phyloP scores from a whole-genome alignment of 2,113 vertebrate genomes.

The Passer domesticus region DNA sequence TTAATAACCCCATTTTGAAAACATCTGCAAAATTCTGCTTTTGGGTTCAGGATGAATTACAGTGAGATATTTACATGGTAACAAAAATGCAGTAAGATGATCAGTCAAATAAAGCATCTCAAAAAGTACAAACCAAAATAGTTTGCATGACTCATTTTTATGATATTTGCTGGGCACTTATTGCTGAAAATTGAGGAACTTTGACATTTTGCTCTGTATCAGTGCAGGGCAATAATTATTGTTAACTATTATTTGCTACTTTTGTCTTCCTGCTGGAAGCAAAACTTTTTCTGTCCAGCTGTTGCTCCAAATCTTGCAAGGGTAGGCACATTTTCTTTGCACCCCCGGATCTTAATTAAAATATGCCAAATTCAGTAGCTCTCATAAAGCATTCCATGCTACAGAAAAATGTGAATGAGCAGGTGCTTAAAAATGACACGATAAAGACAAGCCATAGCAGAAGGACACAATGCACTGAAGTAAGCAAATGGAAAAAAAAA shows the following conservation, averaged over 20 bases:
- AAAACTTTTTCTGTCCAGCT: not conserved
- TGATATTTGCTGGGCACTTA: not conserved
- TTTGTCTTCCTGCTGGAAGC: not conserved
- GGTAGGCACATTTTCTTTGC: not conserved
- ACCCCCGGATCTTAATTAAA: not conserved
- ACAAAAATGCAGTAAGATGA: conserved; percentile 3
- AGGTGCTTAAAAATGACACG: not conserved
- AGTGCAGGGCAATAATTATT: not conserved
- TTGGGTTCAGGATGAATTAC: not conserved
- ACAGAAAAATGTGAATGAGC: not conserved
- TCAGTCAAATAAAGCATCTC: not conserved
- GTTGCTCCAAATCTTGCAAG: not conserved
- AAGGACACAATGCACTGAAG: conserved; percentile 43
- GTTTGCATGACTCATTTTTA: not conserved
- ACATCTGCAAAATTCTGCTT: not conserved
- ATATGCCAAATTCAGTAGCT: not conserved
- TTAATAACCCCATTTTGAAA: not conserved
- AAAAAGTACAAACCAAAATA: not conserved
- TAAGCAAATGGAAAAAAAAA: not conserved
- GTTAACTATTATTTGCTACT: not conserved
- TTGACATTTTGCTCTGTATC: not conserved
- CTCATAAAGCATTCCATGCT: not conserved
- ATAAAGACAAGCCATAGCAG: conserved; percentile 22
- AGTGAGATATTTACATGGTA: not conserved
- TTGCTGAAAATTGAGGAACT: not conserved